These are phyloP conservation scores for Cryptosula pallasiana DNA, from an alignment of 2,888 invertebrate genomes.

Conservation along the genomic window DNA sequence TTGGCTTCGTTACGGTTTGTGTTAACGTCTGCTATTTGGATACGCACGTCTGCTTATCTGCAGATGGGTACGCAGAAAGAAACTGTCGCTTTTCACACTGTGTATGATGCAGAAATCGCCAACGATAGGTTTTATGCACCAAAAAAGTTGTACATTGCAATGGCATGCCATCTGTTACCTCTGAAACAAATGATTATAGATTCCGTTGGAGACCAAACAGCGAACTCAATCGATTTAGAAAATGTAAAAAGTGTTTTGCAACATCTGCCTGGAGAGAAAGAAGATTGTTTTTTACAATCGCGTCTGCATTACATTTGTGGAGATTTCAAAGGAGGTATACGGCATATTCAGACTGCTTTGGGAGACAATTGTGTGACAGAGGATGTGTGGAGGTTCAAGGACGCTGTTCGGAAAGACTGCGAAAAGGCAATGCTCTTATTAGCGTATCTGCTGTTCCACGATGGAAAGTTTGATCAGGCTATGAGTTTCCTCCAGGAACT, in stretches of 20 bases:
- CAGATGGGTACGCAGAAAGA: slow-evolving; percentile 11
- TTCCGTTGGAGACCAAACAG: neutral
- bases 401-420: neutral
- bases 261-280: neutral
- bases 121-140: slow-evolving; percentile 14
- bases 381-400: neutral
- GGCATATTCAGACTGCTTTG: neutral
- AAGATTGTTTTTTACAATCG: neutral
- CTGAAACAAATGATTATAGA: neutral
- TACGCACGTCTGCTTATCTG: slow-evolving; percentile 7
- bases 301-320: slow-evolving; percentile 15
- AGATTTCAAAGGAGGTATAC: neutral
- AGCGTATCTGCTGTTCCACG: slow-evolving; percentile 6
- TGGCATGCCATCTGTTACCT: neutral
- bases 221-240: neutral
- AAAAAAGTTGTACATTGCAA: slow-evolving; percentile 8
- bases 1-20: neutral
- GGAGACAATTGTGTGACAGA: neutral
- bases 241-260: neutral
- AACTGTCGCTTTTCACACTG: neutral
- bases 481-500: neutral
- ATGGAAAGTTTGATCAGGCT: slow-evolving; percentile 7
- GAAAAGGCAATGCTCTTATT: neutral
- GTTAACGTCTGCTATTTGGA: slow-evolving; percentile 18
- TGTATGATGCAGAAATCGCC: neutral